These are phyloP conservation scores for Pangasius mekongensis DNA, from an alignment of 2,797 vertebrate species.

Conservation along the genomic window DNA sequence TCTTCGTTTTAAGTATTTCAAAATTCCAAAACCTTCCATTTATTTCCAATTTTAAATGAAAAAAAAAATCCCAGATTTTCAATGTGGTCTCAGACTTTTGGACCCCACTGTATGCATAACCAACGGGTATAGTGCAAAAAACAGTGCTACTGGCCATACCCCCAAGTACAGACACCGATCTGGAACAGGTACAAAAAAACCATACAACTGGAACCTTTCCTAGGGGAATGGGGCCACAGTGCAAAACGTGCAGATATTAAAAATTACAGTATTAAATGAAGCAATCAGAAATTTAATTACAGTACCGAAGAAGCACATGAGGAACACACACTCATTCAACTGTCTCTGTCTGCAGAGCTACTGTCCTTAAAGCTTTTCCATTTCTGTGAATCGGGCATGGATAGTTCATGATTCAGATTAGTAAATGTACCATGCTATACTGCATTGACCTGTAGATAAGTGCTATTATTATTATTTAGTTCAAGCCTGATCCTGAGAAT, in stretches of 20 bases:
- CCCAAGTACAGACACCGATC: background rate
- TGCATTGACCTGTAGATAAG: background rate
- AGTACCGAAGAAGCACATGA: background rate
- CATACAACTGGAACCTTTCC: background rate
- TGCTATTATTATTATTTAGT: background rate
- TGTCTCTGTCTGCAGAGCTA: background rate
- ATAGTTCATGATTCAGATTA: background rate
- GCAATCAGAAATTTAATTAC: slow-evolving; percentile 16
- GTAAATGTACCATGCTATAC: background rate
- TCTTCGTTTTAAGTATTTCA: background rate
- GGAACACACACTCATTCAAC: background rate
- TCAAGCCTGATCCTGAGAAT: background rate
- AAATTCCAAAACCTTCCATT: background rate
- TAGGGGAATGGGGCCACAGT: background rate
- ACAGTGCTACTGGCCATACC: background rate
- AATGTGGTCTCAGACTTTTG: background rate
- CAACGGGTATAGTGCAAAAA: background rate
- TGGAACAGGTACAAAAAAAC: background rate
- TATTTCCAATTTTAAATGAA: background rate
- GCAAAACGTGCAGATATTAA: background rate
- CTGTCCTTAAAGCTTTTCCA: background rate
- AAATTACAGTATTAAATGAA: background rate
- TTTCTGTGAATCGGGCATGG: background rate
- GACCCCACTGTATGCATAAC: background rate
- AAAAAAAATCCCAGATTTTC: background rate